phyloP scores from a whole-genome alignment of 2,888 invertebrate genomes.

The Mesorhabditis belari region DNA sequence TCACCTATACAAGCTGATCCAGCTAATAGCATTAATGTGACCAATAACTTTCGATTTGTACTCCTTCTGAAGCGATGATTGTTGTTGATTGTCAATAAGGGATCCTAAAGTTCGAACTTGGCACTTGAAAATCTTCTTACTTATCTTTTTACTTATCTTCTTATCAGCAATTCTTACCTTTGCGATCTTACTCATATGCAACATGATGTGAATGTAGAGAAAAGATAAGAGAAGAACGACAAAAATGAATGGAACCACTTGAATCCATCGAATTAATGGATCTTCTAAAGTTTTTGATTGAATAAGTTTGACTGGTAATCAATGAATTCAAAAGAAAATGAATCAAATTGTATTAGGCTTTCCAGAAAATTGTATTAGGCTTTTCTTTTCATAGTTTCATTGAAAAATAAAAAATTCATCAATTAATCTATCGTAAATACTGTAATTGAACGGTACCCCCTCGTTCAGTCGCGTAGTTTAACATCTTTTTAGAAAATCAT shows the following conservation, averaged over 20 bases:
- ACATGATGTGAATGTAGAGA: conserved; percentile 41
- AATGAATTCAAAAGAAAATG: too few relatives aligned
- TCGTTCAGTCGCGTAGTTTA: too few relatives aligned
- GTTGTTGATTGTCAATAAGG: conserved; percentile 21
- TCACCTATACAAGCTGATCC: conserved; percentile 39
- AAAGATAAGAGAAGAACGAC: conserved; percentile 34
- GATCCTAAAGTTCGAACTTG: conserved; percentile 16
- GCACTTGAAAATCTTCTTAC: too few relatives aligned
- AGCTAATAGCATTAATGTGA: conserved; percentile 39
- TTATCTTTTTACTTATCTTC: not conserved
- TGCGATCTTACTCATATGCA: conserved; percentile 38
- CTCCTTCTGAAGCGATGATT: conserved; percentile 18
- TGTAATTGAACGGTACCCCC: too few relatives aligned
- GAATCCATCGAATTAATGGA: conserved; percentile 26
- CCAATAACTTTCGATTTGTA: conserved; percentile 35
- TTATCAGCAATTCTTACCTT: conserved; percentile 10
- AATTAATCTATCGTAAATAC: too few relatives aligned
- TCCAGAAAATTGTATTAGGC: too few relatives aligned
- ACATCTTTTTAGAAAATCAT: too few relatives aligned
- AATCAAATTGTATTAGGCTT: too few relatives aligned
- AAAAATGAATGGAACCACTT: conserved; percentile 42
- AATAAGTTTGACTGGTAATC: too few relatives aligned
- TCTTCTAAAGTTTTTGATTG: conserved; percentile 37
- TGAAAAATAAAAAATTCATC: too few relatives aligned
- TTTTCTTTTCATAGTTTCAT: too few relatives aligned